Base-by-base conservation (phyloP, 1,140 invertebrate genomes). In the Tetramorium alpestre region DNA sequence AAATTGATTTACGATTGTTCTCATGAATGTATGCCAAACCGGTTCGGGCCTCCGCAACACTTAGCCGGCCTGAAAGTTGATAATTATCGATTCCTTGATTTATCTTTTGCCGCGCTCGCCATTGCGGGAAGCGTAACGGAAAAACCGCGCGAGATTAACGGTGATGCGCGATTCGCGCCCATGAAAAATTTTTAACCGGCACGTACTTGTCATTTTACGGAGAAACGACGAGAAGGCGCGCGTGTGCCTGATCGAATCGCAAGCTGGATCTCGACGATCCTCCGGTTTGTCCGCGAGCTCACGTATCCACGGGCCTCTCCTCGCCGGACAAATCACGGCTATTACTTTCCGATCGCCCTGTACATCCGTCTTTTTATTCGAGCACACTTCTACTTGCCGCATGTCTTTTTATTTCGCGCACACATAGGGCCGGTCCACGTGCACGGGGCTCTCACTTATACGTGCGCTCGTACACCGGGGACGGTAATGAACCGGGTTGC, bases 1-100 rank as follows among this genome's bases (percentile, higher is more conserved):
- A 85, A 85, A 85, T 85, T 85, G 82, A 85, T 85, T 85, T 84
- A 84, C 56, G 80, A 84, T 84, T 84, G 80, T 84, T 84, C 80
- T 62, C 80, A 84, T 84, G 70, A 84, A 84, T 60, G 80, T 85
- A 56, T 80, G 73, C 84, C 73, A 76, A 85, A 85, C 75, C 75
- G 84, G 84, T 78, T 80, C 73, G 60, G 33, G 10, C 22, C 58
- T 80, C 54, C 8, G n/a, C 69, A 47, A 28, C 13, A 60, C 54
- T 60, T 84, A 60, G 69, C 25, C 67, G 41, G 54, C 4, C 54
- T n/a, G 80, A 84, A 84, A 84, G 69, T 84, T 73, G 69, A 75
- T 84, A 84, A 84, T 84, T 84, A 84, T 84, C 69, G 41, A 84
- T 84, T 75, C 44, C 54, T 13, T 82, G 80, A 82, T 73, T 84